Evolutionary conservation across 2,113 vertebrate species (phyloP).

Genomic region (Phalacrocorax brasilianus): DNA sequence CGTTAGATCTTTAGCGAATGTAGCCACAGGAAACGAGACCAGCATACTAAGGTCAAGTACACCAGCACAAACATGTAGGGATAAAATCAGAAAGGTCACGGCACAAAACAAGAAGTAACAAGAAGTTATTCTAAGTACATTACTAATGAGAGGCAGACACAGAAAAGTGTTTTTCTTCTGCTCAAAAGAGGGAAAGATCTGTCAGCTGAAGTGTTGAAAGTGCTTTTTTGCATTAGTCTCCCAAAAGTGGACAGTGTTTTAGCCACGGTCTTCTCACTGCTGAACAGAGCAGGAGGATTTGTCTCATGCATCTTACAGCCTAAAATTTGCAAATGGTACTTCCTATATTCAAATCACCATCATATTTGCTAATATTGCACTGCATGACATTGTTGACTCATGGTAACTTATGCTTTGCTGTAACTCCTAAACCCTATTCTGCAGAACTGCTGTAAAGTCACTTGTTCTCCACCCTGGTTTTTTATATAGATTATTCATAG

Average conservation of each 20-base stretch:
- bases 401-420: not conserved
- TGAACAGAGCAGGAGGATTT: not conserved
- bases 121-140: constrained; percentile 43
- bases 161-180: constrained; percentile 9
- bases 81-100: constrained; percentile 53
- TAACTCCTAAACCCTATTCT: not conserved
- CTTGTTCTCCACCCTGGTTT: not conserved
- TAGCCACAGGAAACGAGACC: constrained; percentile 34
- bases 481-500: not conserved
- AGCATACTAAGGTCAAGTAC: constrained; percentile 5
- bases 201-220: not conserved
- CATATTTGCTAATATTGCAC: not conserved
- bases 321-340: not conserved
- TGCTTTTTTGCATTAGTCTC: not conserved
- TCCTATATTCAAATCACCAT: not conserved
- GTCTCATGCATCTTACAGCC: not conserved
- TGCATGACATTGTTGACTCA: not conserved
- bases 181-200: not conserved
- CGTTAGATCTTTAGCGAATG: constrained; percentile 8
- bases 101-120: constrained; percentile 37
- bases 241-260: not conserved
- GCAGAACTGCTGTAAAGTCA: not conserved
- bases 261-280: not conserved
- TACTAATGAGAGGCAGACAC: not conserved
- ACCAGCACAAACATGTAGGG: constrained; percentile 20